These are phyloP conservation scores for Neostethus bicornis DNA, from an alignment of 2,797 vertebrate genomes.

Conservation along the genomic window DNA sequence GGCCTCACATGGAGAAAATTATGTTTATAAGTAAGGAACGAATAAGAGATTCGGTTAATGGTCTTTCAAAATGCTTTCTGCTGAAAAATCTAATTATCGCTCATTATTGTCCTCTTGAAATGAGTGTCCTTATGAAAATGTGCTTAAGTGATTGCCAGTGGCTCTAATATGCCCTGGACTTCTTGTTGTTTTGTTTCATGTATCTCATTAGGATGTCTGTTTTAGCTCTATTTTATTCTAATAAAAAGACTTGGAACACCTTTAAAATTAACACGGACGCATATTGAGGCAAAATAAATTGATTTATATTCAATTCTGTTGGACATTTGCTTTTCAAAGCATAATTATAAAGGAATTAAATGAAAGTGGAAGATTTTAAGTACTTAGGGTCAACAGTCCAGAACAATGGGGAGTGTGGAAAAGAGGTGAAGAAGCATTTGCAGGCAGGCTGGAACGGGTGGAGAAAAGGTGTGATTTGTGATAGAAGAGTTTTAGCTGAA, in stretches of 20 bases:
- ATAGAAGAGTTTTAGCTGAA: too few species aligned
- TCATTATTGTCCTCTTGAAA: constrained; percentile 52
- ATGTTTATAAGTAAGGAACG: constrained; percentile 43
- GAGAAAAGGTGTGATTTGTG: too few species aligned
- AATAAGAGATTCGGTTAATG: constrained; percentile 35
- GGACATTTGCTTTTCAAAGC: neutral
- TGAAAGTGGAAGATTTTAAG: too few species aligned
- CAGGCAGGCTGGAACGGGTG: too few species aligned
- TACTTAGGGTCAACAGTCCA: too few species aligned
- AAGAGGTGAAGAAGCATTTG: too few species aligned
- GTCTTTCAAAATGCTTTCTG: constrained; percentile 35
- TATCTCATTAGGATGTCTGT: constrained; percentile 11
- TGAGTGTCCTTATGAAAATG: constrained; percentile 44
- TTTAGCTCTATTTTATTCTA: neutral
- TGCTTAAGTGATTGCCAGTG: constrained; percentile 47
- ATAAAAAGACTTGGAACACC: neutral
- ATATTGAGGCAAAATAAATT: constrained; percentile 21
- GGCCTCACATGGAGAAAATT: constrained; percentile 32
- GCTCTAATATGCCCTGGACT: constrained; percentile 12
- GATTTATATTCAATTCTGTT: constrained; percentile 4
- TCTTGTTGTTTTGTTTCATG: constrained; percentile 14
- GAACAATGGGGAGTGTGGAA: too few species aligned
- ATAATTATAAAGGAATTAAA: constrained; percentile 1
- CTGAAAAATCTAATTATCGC: constrained; percentile 56
- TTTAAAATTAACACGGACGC: constrained; percentile 12